Base-by-base conservation (phyloP, 2,797 vertebrate genomes). In the Enteromius afrohamiltoni region DNA sequence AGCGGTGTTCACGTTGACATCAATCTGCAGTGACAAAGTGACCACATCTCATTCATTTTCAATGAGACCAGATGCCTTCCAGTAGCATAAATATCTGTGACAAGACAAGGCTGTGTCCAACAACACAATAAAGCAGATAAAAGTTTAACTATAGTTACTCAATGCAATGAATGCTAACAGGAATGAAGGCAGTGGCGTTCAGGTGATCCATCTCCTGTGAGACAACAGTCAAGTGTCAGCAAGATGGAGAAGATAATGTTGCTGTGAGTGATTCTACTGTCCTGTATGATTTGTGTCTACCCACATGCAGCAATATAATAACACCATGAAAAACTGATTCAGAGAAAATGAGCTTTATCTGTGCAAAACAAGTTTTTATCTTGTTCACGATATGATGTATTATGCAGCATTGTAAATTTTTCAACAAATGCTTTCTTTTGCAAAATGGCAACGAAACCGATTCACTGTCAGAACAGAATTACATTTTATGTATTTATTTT, bases 221-320 rank as follows among this genome's bases (percentile, higher is more conserved):
- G 70, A 40, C 31, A 58, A 1, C 51, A 76, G 47, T 31, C 17
- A 26, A 51, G 49, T 40, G 31, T 76, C 51, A 76, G 31, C 13
- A 76, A 76, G 73, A 40, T 23, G 42, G 42, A 71, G 73, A 76
- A 76, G 31, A 58, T 23, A 76, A 55, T 23, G 34, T 55, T 58
- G 34, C 51, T 0, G 51, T 40, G 51, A 55, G 51, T 75, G 21
- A 58, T 75, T 75, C 55, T 10, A 34, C 47, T 53, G 47, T 74
- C 31, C 51, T 47, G 40, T 77, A 17, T 82, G 42, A 58, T 75
- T 75, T 75, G 49, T 75, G 37, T 55, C 71, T 75, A 34, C 71
- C 71, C 49, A 37, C 71, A 75, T 75, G 13, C 17, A 34, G 49
- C 26, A 53, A 53, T 74, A 53, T 31, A 51, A 53, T 34, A 74